Base-by-base conservation (phyloP, 1,140 invertebrate genomes). In the Drosophila rufa region DNA sequence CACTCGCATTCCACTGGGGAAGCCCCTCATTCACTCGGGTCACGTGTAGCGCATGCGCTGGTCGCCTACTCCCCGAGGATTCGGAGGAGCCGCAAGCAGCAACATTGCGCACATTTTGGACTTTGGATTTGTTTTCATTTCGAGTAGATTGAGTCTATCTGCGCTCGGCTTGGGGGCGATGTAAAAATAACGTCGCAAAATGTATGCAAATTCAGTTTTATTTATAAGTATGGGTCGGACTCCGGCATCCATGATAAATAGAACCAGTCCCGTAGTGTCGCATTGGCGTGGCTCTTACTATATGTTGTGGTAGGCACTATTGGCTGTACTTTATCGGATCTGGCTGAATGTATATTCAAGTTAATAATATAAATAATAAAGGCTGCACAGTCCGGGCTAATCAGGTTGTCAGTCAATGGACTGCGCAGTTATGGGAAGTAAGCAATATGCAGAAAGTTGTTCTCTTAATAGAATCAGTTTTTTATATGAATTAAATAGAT, bases 101-200 rank as follows among this genome's bases (percentile, higher is more conserved):
- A 74, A 73, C 69, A 71, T 71, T 48, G 68, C 60, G 76, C 81
- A 80, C 83, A 79, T 66, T 65, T 70, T 91, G 86, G 87, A 91
- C 86, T 91, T 91, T 91, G 83, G 77, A 82, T 91, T 86, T 91
- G 80, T 91, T 91, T 90, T 85, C 68, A 69, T 77, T 66, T 75
- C 53, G 36, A 56, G 36, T 56, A 40, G 58, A 17, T 79, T 53
- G 15, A 50, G 22, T 17, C 57, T 25, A 56, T 40, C 43, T 43
- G 40, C 40, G 48, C 69, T 71, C 36, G 65, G 65, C 75, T 79
- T 76, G 62, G 48, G 73, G 50, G 56, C 65, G 38, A 55, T 78
- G 75, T 69, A 78, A 78, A 78, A 56, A 61, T 45, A 78, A 77
- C 74, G 75, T 56, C 75, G 75, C 76, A 79, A 79, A 79, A 79